These are phyloP conservation scores for Notoglanidium macrostoma DNA, from an alignment of 2,797 vertebrate genomes.

Conservation along the genomic window DNA sequence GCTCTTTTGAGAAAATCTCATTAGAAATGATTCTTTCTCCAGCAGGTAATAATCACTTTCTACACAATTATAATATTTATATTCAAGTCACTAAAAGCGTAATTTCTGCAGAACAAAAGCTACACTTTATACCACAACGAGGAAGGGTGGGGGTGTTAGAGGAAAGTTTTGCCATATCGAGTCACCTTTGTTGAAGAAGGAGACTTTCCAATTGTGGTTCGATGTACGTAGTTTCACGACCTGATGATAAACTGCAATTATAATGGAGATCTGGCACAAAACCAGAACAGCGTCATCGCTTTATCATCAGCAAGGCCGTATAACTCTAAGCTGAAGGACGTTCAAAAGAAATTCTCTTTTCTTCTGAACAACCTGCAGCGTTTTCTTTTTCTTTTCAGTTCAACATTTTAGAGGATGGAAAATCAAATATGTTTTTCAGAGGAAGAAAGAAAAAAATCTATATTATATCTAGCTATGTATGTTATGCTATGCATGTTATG, in stretches of 20 bases:
- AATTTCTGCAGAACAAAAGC: constrained; percentile 17
- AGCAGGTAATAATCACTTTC: constrained; percentile 10
- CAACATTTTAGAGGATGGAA: not conserved
- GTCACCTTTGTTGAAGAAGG: constrained; percentile 42
- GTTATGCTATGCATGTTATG: not conserved
- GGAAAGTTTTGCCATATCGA: constrained; percentile 24
- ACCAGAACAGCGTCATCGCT: constrained; percentile 54
- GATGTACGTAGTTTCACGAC: constrained; percentile 51
- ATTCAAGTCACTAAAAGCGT: not conserved
- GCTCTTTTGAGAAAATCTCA: not conserved
- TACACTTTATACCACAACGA: not conserved
- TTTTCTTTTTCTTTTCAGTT: not conserved
- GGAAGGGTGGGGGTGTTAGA: not conserved
- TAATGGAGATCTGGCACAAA: constrained; percentile 59
- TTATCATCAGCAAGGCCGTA: constrained; percentile 57
- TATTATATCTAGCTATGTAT: not conserved
- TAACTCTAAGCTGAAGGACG: constrained; percentile 61
- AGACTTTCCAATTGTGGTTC: constrained; percentile 41
- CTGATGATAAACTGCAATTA: constrained; percentile 61
- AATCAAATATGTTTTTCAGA: no score
- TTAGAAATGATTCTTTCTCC: constrained; percentile 18
- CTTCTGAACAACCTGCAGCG: not conserved
- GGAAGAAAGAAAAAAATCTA: not conserved
- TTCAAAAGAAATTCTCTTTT: not conserved
- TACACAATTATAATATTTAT: not conserved